Evolutionary conservation across 2,113 vertebrate genomes (phyloP).

Genomic region (Ammodytes dubius): DNA sequence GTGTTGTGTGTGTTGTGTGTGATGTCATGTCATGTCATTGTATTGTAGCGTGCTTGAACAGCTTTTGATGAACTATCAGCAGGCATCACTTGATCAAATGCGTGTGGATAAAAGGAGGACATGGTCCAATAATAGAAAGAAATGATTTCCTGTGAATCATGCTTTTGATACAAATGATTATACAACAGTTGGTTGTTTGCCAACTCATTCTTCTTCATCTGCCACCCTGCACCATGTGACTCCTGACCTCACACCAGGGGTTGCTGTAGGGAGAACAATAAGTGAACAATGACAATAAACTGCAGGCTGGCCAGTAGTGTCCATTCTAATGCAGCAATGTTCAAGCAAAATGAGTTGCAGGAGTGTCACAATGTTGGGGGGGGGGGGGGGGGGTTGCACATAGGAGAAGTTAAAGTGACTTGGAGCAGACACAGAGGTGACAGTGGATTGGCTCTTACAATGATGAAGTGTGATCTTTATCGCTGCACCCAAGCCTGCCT

Average conservation of each 20-base stretch:
- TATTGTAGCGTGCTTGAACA: neutral
- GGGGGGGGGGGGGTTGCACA: neutral
- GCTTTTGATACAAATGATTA: rapidly evolving
- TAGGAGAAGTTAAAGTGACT: neutral
- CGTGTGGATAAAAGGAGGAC: neutral
- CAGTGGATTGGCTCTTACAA: conserved; percentile 32
- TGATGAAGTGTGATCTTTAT: conserved; percentile 28
- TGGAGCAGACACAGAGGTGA: conserved; percentile 22
- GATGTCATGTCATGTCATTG: too few relatives aligned
- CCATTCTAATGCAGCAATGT: neutral
- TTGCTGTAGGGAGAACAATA: neutral
- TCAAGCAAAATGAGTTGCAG: conserved; percentile 11
- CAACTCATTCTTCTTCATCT: neutral
- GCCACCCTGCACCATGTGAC: neutral
- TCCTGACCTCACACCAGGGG: neutral
- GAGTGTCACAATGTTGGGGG: conserved; percentile 30
- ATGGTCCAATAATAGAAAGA: neutral
- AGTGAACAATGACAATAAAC: conserved; percentile 5
- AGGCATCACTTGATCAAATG: neutral
- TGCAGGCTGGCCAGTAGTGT: neutral
- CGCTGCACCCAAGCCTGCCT: neutral
- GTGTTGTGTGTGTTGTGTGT: too few relatives aligned
- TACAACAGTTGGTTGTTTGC: neutral
- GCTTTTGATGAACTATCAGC: neutral
- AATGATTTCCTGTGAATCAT: neutral